A percentile compares a stretch with the other conserved stretches of the same genome.
phyloP scores from a whole-genome alignment of 2,888 invertebrate species.

The Ormyrus thymus region DNA sequence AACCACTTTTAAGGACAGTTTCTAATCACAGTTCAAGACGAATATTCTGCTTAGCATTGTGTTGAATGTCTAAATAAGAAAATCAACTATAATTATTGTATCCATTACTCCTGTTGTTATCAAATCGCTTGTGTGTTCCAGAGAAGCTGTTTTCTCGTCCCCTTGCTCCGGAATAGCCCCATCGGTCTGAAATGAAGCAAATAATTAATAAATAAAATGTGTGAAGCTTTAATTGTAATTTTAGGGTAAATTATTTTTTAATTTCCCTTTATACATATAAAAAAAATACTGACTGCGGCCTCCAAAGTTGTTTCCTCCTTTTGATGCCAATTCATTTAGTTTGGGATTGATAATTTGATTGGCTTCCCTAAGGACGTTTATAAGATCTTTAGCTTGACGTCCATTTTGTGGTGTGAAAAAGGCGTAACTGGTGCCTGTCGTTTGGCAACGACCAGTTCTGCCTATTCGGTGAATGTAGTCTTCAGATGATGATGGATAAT shows the following conservation, averaged over 20 bases:
- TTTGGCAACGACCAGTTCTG: conserved; percentile 90
- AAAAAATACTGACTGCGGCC: conserved; percentile 74
- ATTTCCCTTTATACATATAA: too few species aligned
- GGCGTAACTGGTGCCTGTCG: conserved; percentile 94
- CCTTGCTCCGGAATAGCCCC: conserved; percentile 66
- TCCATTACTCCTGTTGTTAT: conserved; percentile 63
- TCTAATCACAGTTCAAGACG: conserved; percentile 59
- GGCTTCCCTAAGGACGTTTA: conserved; percentile 92
- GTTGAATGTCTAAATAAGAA: conserved; percentile 46
- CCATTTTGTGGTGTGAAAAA: conserved; percentile 94
- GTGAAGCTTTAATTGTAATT: neutral
- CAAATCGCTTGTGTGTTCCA: conserved; percentile 67
- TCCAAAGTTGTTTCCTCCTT: conserved; percentile 78
- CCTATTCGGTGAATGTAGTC: conserved; percentile 98
- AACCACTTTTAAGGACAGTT: conserved; percentile 54
- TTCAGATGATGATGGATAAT: conserved; percentile 96
- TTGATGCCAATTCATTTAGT: conserved; percentile 86
- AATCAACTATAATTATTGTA: conserved; percentile 66
- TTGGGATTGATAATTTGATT: conserved; percentile 90
- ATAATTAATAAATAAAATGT: conserved; percentile 26
- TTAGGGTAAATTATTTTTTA: neutral
- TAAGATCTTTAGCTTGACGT: conserved; percentile 91
- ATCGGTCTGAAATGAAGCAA: conserved; percentile 64
- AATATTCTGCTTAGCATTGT: conserved; percentile 56
- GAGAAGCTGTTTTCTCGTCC: conserved; percentile 68